Percentiles rank a stretch among this genome's conserved stretches.
Conservation (phyloP, 2,113 vertebrate genomes). For the Pelecanoides urinatrix region DNA sequence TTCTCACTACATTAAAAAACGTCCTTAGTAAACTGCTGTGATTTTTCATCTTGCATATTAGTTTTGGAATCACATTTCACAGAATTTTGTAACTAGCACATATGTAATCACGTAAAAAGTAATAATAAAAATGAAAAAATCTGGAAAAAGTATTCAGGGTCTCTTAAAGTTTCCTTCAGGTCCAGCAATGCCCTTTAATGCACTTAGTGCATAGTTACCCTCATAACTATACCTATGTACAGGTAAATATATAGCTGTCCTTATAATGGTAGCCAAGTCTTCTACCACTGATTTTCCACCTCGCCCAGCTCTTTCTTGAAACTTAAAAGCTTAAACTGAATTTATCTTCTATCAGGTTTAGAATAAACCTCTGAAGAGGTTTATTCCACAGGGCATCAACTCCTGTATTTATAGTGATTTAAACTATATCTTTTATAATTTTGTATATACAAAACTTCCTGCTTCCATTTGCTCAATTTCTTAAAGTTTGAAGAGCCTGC, state of each 20-base stretch:
- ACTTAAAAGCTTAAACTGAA: neutral
- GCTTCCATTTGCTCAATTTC: neutral
- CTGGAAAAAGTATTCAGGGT: neutral
- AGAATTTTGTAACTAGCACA: neutral
- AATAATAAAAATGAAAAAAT: neutral
- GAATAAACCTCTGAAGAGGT: neutral
- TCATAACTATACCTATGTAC: neutral
- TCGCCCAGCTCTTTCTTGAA: neutral
- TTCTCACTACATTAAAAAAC: neutral
- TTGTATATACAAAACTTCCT: neutral
- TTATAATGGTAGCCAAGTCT: neutral
- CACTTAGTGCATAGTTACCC: neutral
- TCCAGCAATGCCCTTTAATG: neutral
- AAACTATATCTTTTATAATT: neutral
- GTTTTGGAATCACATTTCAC: conserved; percentile 5
- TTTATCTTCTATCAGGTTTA: neutral
- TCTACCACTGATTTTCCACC: neutral
- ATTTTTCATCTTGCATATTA: conserved; percentile 6
- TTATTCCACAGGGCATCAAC: neutral
- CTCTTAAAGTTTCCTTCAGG: neutral
- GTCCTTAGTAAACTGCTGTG: neutral
- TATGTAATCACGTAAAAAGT: neutral
- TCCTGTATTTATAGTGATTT: neutral
- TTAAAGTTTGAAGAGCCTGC: neutral
- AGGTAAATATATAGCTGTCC: neutral